Evolutionary conservation across 2,113 vertebrate genomes (phyloP).

Genomic region (Noctilio leporinus): DNA sequence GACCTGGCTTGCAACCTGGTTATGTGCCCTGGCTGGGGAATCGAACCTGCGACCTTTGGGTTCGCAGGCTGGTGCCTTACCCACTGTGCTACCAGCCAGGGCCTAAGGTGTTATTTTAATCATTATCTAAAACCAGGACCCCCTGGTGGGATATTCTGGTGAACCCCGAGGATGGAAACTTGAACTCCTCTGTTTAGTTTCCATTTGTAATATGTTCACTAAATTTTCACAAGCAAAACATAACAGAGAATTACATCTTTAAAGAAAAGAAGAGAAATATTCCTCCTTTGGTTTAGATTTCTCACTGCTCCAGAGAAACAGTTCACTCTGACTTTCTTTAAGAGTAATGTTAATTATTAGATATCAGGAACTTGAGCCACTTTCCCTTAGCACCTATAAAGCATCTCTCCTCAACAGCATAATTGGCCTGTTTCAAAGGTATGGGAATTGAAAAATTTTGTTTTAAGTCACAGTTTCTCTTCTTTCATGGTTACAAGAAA

Average conservation of each 20-base stretch:
- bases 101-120: background rate
- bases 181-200: background rate
- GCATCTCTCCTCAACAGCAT: background rate
- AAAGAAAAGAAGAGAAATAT: background rate
- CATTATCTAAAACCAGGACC: background rate
- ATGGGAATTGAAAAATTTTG: background rate
- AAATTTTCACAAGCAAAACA: conserved; percentile 14
- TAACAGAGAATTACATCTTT: background rate
- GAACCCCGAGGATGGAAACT: background rate
- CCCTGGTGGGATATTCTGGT: background rate
- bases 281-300: background rate
- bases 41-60: no score
- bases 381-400: background rate
- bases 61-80: no score
- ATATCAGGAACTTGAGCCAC: background rate
- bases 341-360: background rate
- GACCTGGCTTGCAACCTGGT: no score
- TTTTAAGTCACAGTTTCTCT: background rate
- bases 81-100: no score
- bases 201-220: background rate
- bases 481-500: background rate
- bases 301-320: background rate
- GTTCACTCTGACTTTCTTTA: background rate
- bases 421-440: background rate
- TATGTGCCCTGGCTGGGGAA: no score